These are phyloP conservation scores for Machaerirhynchus nigripectus DNA, from an alignment of 2,113 vertebrate genomes.

Conservation along the genomic window DNA sequence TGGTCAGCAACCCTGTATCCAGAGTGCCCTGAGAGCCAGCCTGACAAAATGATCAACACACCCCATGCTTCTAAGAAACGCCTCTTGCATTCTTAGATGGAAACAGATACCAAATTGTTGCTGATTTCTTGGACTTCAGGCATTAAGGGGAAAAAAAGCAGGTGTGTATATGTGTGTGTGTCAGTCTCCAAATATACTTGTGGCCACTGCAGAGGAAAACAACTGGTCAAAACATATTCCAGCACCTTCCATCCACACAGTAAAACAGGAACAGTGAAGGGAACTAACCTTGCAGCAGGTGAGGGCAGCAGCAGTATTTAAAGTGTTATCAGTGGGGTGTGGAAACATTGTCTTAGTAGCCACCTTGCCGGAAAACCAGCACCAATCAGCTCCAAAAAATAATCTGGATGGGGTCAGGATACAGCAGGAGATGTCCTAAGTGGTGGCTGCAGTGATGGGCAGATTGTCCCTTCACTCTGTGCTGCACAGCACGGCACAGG, in stretches of 20 bases:
- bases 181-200: not conserved
- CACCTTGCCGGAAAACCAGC: not conserved
- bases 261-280: rapidly evolving
- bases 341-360: not conserved
- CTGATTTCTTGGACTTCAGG: not conserved
- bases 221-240: not conserved
- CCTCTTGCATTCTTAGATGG: not conserved
- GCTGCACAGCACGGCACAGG: not conserved
- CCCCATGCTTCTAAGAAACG: not conserved
- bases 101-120: not conserved
- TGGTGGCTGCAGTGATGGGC: not conserved
- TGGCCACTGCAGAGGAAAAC: not conserved
- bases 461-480: not conserved
- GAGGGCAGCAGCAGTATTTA: not conserved
- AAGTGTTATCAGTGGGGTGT: not conserved
- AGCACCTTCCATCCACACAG: not conserved
- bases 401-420: not conserved
- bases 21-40: not conserved
- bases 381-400: not conserved
- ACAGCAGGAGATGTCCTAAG: not conserved
- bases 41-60: not conserved
- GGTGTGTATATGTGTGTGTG: no score
- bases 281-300: not conserved
- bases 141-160: not conserved
- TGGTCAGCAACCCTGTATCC: not conserved